These are phyloP conservation scores for Phalacrocorax carbo DNA, from an alignment of 2,113 vertebrate species.

Conservation along the genomic window DNA sequence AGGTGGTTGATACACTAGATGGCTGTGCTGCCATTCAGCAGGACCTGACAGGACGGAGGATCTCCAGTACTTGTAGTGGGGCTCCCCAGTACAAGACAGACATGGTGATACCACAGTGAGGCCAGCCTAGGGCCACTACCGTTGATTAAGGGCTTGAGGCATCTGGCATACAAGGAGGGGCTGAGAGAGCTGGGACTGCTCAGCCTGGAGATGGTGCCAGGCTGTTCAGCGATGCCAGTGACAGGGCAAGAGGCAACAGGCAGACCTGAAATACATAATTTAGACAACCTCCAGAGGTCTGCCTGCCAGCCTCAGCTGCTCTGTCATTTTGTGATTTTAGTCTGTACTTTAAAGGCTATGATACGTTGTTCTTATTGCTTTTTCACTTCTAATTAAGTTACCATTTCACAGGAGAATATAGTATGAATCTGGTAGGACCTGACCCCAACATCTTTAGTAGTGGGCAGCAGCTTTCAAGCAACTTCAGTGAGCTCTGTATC, in stretches of 20 bases:
- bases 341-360: background rate
- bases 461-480: background rate
- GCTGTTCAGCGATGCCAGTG: background rate
- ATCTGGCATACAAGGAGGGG: background rate
- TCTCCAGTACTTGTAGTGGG: background rate
- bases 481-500: background rate
- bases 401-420: background rate
- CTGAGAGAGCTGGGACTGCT: background rate
- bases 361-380: background rate
- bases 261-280: background rate
- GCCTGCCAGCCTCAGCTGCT: background rate
- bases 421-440: background rate
- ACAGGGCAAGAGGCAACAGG: background rate
- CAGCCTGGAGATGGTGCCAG: background rate
- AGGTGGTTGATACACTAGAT: background rate
- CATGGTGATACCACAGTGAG: background rate
- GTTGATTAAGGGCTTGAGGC: background rate
- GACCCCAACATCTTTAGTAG: background rate
- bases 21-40: background rate
- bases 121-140: background rate
- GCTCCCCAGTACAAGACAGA: no score
- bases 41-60: background rate
- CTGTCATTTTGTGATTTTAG: background rate
- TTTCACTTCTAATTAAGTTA: background rate
- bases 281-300: background rate